phyloP scores from a whole-genome alignment of 1,140 invertebrate genomes.

The Lasioglossum baleicum region DNA sequence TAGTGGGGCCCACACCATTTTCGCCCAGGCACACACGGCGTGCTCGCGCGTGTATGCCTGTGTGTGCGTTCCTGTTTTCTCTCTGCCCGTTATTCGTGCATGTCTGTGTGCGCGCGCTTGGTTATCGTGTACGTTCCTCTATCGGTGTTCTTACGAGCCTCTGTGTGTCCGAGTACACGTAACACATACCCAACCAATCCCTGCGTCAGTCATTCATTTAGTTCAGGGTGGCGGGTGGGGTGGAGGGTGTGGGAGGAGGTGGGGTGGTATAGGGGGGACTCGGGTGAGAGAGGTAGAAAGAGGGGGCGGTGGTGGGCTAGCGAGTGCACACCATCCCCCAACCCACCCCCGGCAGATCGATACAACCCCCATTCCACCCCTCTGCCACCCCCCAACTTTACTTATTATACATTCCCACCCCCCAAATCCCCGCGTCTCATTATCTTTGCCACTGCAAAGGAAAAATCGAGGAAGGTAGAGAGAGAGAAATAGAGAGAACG shows the following conservation, averaged over 20 bases:
- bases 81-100: conserved; percentile 33
- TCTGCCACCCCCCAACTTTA: conserved; percentile 70
- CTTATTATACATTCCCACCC: conserved; percentile 73
- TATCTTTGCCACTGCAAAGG: conserved; percentile 81
- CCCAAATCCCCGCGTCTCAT: conserved; percentile 79
- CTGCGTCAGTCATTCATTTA: conserved; percentile 79
- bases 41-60: conserved; percentile 14
- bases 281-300: conserved; percentile 56
- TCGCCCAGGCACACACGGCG: conserved; percentile 59
- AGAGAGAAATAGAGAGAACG: conserved; percentile 2
- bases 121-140: conserved; percentile 27
- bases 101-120: conserved; percentile 12
- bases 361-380: conserved; percentile 77
- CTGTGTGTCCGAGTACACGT: conserved; percentile 52
- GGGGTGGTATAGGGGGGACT: conserved; percentile 56
- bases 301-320: conserved; percentile 72
- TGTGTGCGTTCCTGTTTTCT: conserved; percentile 44
- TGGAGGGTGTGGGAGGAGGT: conserved; percentile 48
- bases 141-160: conserved; percentile 31
- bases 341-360: conserved; percentile 70
- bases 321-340: conserved; percentile 54
- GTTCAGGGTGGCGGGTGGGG: conserved; percentile 58
- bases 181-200: conserved; percentile 70
- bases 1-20: conserved; percentile 71
- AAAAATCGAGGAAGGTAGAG: conserved; percentile 60